These are phyloP conservation scores for Rachycentron canadum DNA, from an alignment of 2,797 vertebrate genomes.

Conservation along the genomic window DNA sequence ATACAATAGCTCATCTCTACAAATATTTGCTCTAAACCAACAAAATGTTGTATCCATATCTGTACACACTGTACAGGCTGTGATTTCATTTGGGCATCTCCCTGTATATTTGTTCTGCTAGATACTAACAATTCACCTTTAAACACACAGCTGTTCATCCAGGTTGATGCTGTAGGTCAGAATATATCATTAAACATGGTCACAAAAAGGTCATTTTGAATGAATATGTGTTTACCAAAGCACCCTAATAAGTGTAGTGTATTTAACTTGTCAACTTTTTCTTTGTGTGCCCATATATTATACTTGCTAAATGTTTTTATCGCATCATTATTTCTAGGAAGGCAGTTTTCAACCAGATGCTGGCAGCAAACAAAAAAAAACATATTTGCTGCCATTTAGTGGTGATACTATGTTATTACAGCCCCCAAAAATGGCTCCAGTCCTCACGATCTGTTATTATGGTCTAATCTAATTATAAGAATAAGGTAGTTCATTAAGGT, in stretches of 20 bases:
- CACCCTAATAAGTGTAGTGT: neutral
- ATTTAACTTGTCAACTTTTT: neutral
- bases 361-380: neutral
- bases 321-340: neutral
- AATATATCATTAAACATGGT: neutral
- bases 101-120: neutral
- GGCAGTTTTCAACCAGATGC: neutral
- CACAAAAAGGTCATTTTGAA: neutral
- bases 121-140: conserved; percentile 6
- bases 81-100: neutral
- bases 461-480: neutral
- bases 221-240: neutral
- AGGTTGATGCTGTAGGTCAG: neutral
- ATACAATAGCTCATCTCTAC: neutral
- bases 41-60: neutral
- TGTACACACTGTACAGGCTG: neutral
- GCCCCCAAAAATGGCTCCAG: no score
- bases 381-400: conserved; percentile 60
- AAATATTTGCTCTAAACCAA: neutral
- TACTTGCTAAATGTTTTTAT: neutral
- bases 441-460: neutral
- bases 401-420: conserved; percentile 55
- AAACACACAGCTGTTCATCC: neutral
- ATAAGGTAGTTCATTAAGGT: no score
- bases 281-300: neutral